Conservation (phyloP, 2,888 invertebrate genomes). For the Hanleya hanleyi region DNA sequence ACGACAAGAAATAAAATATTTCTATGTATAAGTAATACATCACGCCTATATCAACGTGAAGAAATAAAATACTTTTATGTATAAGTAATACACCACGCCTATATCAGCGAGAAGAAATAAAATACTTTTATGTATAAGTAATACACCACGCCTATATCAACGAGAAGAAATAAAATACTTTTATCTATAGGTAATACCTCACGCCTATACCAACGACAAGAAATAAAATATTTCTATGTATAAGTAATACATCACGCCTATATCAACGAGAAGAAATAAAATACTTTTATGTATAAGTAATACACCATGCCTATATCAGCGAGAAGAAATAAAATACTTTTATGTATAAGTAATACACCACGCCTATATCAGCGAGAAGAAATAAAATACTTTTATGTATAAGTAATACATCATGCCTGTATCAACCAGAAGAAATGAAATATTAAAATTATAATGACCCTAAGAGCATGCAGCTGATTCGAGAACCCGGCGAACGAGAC, state of each 20-base stretch:
- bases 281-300: too few species aligned
- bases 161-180: not conserved
- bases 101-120: too few species aligned
- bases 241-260: constrained; percentile 85
- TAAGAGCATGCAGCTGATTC: too few species aligned
- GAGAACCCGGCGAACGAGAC: too few species aligned
- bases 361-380: too few species aligned
- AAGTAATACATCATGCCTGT: constrained; percentile 84
- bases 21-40: not conserved
- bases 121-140: too few species aligned
- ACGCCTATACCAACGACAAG: too few species aligned
- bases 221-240: constrained; percentile 84
- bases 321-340: not conserved
- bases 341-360: too few species aligned
- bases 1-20: not conserved
- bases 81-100: constrained; percentile 86
- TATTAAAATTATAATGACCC: too few species aligned
- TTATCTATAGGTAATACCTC: not conserved
- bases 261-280: too few species aligned
- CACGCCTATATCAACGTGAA: too few species aligned
- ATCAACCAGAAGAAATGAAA: too few species aligned
- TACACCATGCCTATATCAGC: not conserved
- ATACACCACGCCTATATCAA: not conserved
- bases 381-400: constrained; percentile 85
- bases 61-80: constrained; percentile 83